Percentiles rank a stretch among this genome's conserved stretches.
These are phyloP conservation scores for Sebastes fasciatus DNA, from an alignment of 2,113 vertebrate species.

Conservation along the genomic window DNA sequence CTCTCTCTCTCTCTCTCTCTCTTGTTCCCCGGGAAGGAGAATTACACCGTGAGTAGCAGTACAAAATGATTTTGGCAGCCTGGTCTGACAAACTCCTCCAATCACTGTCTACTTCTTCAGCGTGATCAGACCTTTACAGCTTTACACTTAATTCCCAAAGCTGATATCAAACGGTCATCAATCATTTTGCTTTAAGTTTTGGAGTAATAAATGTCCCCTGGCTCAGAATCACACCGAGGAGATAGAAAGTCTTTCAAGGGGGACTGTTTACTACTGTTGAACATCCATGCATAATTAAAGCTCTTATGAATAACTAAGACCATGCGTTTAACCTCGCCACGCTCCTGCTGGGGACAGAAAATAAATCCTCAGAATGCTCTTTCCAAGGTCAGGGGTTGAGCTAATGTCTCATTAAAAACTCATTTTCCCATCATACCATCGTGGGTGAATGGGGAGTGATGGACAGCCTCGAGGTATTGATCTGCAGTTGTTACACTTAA, in stretches of 20 bases:
- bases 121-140: slow-evolving; percentile 47
- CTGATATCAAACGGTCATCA: slow-evolving; percentile 27
- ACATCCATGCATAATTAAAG: slow-evolving; percentile 71
- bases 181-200: slow-evolving; percentile 21
- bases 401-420: slow-evolving; percentile 59
- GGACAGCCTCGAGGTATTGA: slow-evolving; percentile 46
- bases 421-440: slow-evolving; percentile 49
- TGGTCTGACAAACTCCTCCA: slow-evolving; percentile 40
- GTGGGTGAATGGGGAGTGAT: slow-evolving; percentile 41
- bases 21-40: slow-evolving; percentile 53
- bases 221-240: slow-evolving; percentile 11
- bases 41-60: slow-evolving; percentile 36
- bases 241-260: slow-evolving; percentile 8
- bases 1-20: neutral
- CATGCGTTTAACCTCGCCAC: slow-evolving; percentile 29
- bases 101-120: slow-evolving; percentile 22
- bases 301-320: slow-evolving; percentile 67
- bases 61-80: slow-evolving; percentile 53
- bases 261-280: slow-evolving; percentile 60
- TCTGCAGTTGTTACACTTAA: slow-evolving; percentile 21
- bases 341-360: slow-evolving; percentile 26
- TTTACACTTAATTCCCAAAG: slow-evolving; percentile 55
- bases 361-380: slow-evolving; percentile 59
- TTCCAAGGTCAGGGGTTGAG: slow-evolving; percentile 60
- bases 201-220: slow-evolving; percentile 12